Evolutionary conservation across 2,797 vertebrate species (phyloP).

Genomic region (Cyprinodon diabolis): DNA sequence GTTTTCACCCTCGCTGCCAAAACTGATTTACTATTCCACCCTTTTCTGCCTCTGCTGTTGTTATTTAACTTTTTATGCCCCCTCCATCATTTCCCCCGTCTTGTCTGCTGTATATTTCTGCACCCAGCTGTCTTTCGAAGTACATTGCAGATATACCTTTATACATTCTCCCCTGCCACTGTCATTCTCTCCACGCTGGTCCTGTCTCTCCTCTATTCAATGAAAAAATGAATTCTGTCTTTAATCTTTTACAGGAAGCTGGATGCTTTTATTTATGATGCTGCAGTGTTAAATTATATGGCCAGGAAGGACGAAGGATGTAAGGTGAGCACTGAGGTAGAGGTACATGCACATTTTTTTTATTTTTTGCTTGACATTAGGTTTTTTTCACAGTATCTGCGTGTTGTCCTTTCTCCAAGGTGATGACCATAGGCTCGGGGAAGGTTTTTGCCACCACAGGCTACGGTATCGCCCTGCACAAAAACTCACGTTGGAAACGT

Average conservation of each 20-base stretch:
- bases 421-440: conserved; percentile 94
- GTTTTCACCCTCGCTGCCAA: conserved; percentile 50
- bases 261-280: conserved; percentile 95
- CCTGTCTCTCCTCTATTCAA: conserved; percentile 55
- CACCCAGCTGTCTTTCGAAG: conserved; percentile 45
- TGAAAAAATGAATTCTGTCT: conserved; percentile 69
- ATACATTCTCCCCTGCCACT: conserved; percentile 32
- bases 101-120: conserved; percentile 46
- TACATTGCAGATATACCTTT: conserved; percentile 45
- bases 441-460: conserved; percentile 96
- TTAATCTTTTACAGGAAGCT: conserved; percentile 85
- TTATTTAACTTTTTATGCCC: conserved; percentile 62
- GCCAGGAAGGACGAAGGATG: conserved; percentile 95
- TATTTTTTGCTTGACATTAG: conserved; percentile 2
- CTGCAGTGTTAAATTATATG: conserved; percentile 95
- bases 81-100: conserved; percentile 37
- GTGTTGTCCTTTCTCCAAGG: conserved; percentile 61
- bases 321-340: conserved; percentile 84
- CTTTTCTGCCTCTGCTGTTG: conserved; percentile 51
- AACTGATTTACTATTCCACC: conserved; percentile 57
- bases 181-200: conserved; percentile 31
- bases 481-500: conserved; percentile 94
- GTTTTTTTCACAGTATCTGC: conserved; percentile 25
- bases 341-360: conserved; percentile 4
- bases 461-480: conserved; percentile 94